These are phyloP conservation scores for Gopherus evgoodei DNA, from an alignment of 2,113 vertebrate species.

Conservation along the genomic window DNA sequence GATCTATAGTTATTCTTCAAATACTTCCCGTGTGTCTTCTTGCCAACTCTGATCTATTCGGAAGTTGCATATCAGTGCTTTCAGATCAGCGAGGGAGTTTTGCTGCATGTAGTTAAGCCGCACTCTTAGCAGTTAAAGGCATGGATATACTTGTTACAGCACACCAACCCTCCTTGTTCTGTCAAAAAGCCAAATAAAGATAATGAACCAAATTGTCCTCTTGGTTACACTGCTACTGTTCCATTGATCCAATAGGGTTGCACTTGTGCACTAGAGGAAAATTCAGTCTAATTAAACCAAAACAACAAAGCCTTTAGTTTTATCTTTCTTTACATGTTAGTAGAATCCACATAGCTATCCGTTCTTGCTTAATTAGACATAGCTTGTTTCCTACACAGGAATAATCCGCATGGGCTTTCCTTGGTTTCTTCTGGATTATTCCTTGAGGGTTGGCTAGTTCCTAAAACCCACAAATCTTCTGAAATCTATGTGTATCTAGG, in stretches of 20 bases:
- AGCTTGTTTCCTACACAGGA: too few relatives aligned
- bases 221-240: background rate
- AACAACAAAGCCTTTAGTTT: background rate
- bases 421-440: too few relatives aligned
- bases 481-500: too few relatives aligned
- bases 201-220: background rate
- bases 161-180: background rate
- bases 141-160: background rate
- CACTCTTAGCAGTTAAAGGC: background rate
- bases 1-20: background rate
- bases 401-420: too few relatives aligned
- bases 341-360: background rate
- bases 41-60: constrained; percentile 36
- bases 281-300: background rate
- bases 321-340: background rate
- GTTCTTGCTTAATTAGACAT: background rate
- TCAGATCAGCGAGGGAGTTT: background rate
- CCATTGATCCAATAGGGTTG: background rate
- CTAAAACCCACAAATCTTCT: too few relatives aligned
- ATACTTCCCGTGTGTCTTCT: constrained; percentile 9
- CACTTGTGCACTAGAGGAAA: background rate
- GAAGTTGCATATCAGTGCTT: constrained; percentile 42
- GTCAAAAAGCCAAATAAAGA: background rate
- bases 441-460: constrained; percentile 20
- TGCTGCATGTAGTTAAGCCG: background rate